Percentiles rank a stretch among this genome's conserved stretches.
These are phyloP conservation scores for Diplazon laetatorius DNA, from an alignment of 2,888 invertebrate species.

Conservation along the genomic window DNA sequence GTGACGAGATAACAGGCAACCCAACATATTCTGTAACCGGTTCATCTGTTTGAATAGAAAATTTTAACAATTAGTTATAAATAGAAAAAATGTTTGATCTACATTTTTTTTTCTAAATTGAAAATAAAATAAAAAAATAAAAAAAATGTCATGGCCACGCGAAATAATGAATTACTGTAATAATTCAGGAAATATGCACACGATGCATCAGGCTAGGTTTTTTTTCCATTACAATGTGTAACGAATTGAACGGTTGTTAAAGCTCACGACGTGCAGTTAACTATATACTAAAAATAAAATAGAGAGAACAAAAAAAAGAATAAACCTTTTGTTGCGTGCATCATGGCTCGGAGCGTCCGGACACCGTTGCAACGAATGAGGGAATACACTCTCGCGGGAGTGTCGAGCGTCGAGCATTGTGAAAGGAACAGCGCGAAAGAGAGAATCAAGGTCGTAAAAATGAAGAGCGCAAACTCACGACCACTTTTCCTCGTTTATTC, in stretches of 20 bases:
- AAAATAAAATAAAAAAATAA: too few species aligned
- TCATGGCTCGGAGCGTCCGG: slow-evolving; percentile 14
- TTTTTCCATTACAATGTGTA: slow-evolving; percentile 14
- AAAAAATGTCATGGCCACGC: too few species aligned
- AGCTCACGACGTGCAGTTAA: slow-evolving; percentile 34
- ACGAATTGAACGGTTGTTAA: slow-evolving; percentile 35
- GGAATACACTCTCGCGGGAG: slow-evolving; percentile 37
- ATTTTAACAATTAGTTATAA: neutral
- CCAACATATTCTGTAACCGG: slow-evolving; percentile 7
- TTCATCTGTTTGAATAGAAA: too few species aligned
- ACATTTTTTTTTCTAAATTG: too few species aligned
- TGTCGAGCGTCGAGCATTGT: slow-evolving; percentile 9
- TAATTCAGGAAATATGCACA: too few species aligned
- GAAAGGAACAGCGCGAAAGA: slow-evolving; percentile 10
- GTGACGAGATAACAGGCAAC: slow-evolving; percentile 2
- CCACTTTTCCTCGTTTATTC: slow-evolving; percentile 1
- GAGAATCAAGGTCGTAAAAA: slow-evolving; percentile 51
- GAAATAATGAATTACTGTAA: too few species aligned
- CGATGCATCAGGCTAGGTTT: neutral
- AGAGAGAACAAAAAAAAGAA: neutral
- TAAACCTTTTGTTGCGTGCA: slow-evolving; percentile 55
- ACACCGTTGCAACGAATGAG: neutral
- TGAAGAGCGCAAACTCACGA: neutral
- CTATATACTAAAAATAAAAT: slow-evolving; percentile 6
- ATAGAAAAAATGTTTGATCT: too few species aligned